Evolutionary conservation across 2,888 invertebrate species (phyloP).

Genomic region (Automeris io): DNA sequence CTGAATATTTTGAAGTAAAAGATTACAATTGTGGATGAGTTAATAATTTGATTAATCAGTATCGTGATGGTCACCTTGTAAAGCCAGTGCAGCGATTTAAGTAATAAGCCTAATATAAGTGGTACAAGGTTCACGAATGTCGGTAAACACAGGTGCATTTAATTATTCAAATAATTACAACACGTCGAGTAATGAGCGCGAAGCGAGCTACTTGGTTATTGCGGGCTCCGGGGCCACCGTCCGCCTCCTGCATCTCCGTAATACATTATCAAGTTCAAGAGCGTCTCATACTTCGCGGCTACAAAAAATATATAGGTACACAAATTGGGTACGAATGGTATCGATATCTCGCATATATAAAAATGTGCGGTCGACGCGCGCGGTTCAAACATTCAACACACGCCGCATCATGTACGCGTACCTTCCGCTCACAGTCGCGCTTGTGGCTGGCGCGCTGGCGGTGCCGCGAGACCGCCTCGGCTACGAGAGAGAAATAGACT

Average conservation of each 20-base stretch:
- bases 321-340: conserved; percentile 69
- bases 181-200: conserved; percentile 22
- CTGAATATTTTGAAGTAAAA: too few species aligned
- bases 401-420: conserved; percentile 70
- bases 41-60: not conserved
- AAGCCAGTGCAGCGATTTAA: conserved; percentile 41
- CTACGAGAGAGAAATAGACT: conserved; percentile 63
- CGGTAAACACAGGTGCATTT: conserved; percentile 51
- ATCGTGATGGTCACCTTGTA: conserved; percentile 49
- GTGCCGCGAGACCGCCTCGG: conserved; percentile 50
- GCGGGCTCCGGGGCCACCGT: conserved; percentile 20
- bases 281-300: conserved; percentile 36
- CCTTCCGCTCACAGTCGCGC: conserved; percentile 52
- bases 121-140: conserved; percentile 71
- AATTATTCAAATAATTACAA: conserved; percentile 46
- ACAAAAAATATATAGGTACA: conserved; percentile 51
- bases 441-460: conserved; percentile 42
- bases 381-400: conserved; percentile 65
- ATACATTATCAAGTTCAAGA: conserved; percentile 63
- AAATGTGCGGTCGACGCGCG: conserved; percentile 64
- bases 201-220: conserved; percentile 14
- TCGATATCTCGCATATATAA: conserved; percentile 70
- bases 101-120: conserved; percentile 60
- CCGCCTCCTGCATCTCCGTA: conserved; percentile 31
- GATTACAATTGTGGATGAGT: not conserved